Evolutionary conservation across 2,113 vertebrate genomes (phyloP), one percentile per base, ranked within the genome.

Genomic region (Castor canadensis): DNA sequence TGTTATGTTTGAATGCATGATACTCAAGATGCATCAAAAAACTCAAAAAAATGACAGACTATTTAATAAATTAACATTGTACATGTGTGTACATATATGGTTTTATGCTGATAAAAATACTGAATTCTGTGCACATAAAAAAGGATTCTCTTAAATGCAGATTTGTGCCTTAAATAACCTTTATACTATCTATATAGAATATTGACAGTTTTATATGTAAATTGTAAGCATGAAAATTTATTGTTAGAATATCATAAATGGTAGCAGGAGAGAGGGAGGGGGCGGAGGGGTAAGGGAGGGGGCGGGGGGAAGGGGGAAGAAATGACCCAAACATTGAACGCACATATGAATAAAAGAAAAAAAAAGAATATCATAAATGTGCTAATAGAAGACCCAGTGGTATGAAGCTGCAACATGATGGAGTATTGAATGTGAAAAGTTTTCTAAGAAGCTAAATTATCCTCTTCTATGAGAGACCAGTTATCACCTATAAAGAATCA

Each of bases 1-100:
- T 97, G 96, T 96, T 98, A 75, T 49, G 38, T 98, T 98, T 97
- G 94, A 98, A 97, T 97, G 71, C 95, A 85, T 93, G 93, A 96
- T 97, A 94, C 87, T 97, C 94, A 88, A 85, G 96, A 54, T 91
- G 81, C 89, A 97, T 85, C 95, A 91, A 89, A 95, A 95, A 88
- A 91, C n/a, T 0, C 90, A 38, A 81, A 76, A 94, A 52, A 90
- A 32, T 95, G 83, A 40, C n/a, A 77, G 86, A 85, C 32, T 58
- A 24, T 40, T 81, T 92, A 82, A 83, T 91, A 67, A 84, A 66
- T 85, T 80, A 79, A 89, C 35, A 47, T 71, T 32, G 30, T 75
- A 13, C 9, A 12, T 87, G 15, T 54, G 30, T 58, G 0, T 13
- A 2, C 58, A 20, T 67, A 43, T 22, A 16, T 85, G 28, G n/a